Base-by-base conservation (phyloP, 2,797 vertebrate genomes). In the Miichthys miiuy region DNA sequence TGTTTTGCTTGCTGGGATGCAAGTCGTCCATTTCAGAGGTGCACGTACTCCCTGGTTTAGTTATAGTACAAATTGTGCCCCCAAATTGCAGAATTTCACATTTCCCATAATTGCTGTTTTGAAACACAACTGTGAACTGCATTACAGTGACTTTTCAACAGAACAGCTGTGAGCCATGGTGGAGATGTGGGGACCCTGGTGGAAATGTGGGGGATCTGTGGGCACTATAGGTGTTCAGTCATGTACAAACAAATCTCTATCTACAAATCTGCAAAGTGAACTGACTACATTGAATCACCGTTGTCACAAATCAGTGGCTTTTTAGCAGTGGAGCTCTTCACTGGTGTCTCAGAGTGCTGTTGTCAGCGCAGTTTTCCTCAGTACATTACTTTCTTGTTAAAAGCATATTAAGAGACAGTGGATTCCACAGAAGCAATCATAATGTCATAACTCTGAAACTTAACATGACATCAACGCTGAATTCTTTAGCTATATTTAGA, bases 1-100 rank as follows among this genome's bases (percentile, higher is more conserved):
- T 80, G 68, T 88, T 88, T 85, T 84, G 69, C 75, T 82, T 18
- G 44, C 68, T 74, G 48, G 27, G 48, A 75, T 79, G 62, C 71
- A 80, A 79, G 68, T 77, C 41, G 0, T 76, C 77, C 47, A 23
- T 68, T 72, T 60, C 25, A 73, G 23, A 76, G 68, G 38, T 61
- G 63, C 41, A 27, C 34, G 8, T 38, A 38, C 56, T 62, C 20
- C 6, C 13, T 38, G 20, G 21, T 20, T 67, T 70, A 25, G 20
- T 67, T 58, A 18, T 13, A 12, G n/a, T 8, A 51, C 11, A 68
- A 55, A 64, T 21, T 54, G 13, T 54, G 34, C 16, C 8, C n/a
- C 20, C 3, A 57, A 66, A 42, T 62, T 42, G 16, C 54, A 66
- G 18, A 56, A 72, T 42, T 70, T 62, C 38, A 11, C 58, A 71